Percentiles rank a stretch among this genome's conserved stretches.
phyloP scores from a whole-genome alignment of 1,140 invertebrate species.

The Riptortus pedestris region DNA sequence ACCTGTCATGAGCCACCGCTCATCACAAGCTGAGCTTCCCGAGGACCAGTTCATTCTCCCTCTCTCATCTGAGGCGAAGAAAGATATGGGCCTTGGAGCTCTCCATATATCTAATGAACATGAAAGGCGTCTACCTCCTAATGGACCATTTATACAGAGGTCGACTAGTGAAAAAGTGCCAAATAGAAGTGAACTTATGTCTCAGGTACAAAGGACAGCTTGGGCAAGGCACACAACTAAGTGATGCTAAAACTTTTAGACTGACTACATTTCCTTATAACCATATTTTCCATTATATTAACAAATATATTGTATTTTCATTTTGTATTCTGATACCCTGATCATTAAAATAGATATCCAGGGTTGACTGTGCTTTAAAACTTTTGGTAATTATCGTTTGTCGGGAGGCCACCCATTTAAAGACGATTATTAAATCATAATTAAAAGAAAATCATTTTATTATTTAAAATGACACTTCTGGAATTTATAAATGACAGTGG shows the following conservation, averaged over 20 bases:
- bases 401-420: too few species aligned
- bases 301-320: neutral
- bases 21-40: slow-evolving; percentile 27
- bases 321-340: neutral
- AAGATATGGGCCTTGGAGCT: neutral
- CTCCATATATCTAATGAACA: neutral
- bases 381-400: too few species aligned
- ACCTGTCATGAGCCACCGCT: slow-evolving; percentile 4
- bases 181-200: slow-evolving; percentile 69
- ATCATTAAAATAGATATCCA: too few species aligned
- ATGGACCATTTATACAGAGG: slow-evolving; percentile 53
- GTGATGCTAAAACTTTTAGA: slow-evolving; percentile 35
- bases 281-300: neutral
- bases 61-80: neutral
- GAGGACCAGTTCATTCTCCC: slow-evolving; percentile 13
- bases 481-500: too few species aligned
- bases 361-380: too few species aligned
- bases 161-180: slow-evolving; percentile 75
- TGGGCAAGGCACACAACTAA: slow-evolving; percentile 82
- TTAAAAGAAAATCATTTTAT: too few species aligned
- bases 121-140: slow-evolving; percentile 12
- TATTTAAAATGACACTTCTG: too few species aligned
- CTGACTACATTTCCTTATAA: neutral
- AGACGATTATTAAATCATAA: too few species aligned
- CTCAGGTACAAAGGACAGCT: slow-evolving; percentile 62